phyloP scores from a whole-genome alignment of 2,113 vertebrate genomes.

The Corvus moneduloides region DNA sequence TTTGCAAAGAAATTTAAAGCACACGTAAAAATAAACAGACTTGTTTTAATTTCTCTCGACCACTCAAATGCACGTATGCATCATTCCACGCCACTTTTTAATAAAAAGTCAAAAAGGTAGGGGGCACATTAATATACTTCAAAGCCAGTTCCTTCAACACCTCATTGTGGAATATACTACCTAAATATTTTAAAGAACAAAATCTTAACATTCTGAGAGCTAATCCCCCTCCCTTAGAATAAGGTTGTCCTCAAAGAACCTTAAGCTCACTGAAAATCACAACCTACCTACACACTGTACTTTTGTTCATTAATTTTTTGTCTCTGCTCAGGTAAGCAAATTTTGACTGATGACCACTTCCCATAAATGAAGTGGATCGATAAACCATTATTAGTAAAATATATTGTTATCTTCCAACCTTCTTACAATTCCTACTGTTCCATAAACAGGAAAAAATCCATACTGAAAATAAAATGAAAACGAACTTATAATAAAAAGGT shows the following conservation, averaged over 20 bases:
- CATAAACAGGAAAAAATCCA: neutral
- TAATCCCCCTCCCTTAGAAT: neutral
- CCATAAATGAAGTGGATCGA: constrained; percentile 59
- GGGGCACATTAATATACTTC: neutral
- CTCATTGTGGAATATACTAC: neutral
- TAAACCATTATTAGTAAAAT: constrained; percentile 27
- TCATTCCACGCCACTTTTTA: neutral
- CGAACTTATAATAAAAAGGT: neutral
- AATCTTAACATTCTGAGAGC: neutral
- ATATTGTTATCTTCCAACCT: neutral
- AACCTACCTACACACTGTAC: constrained; percentile 53
- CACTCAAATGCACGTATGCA: neutral
- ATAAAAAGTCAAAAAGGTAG: neutral
- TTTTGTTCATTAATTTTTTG: constrained; percentile 68
- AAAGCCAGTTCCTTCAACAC: neutral
- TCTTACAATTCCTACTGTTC: neutral
- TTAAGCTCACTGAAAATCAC: constrained; percentile 14
- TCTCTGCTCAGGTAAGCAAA: constrained; percentile 50
- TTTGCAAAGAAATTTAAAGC: neutral
- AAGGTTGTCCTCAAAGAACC: neutral
- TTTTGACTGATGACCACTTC: neutral
- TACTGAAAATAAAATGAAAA: neutral
- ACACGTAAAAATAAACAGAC: neutral
- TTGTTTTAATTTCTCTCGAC: neutral
- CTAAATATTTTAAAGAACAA: neutral